These are phyloP conservation scores for Conus ventricosus DNA, from an alignment of 1,140 invertebrate species.

Conservation along the genomic window DNA sequence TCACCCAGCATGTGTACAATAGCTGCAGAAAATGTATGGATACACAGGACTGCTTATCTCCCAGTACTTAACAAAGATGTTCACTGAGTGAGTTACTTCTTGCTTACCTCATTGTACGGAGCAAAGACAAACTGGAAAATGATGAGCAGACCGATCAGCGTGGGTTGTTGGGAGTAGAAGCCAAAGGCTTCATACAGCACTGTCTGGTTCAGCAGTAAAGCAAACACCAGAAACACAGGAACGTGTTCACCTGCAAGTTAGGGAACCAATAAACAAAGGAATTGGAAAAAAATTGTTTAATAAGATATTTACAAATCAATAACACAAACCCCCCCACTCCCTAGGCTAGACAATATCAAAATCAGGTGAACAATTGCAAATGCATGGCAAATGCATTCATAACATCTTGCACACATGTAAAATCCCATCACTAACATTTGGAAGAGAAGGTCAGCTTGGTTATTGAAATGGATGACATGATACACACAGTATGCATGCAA, in stretches of 20 bases:
- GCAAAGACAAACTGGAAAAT: slow-evolving; percentile 94
- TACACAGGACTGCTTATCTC: not conserved
- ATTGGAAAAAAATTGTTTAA: no score
- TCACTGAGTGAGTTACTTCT: not conserved
- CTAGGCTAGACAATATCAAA: no score
- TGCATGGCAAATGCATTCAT: no score
- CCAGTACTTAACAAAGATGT: not conserved
- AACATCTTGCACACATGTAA: no score
- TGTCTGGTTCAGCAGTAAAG: slow-evolving; percentile 86
- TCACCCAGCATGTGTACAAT: not conserved
- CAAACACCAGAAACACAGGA: slow-evolving; percentile 93
- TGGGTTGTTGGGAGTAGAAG: slow-evolving; percentile 89
- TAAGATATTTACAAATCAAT: no score
- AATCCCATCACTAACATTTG: no score
- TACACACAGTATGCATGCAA: no score
- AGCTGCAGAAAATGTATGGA: not conserved
- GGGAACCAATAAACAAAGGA: not conserved
- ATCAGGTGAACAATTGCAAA: no score
- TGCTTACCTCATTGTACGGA: slow-evolving; percentile 89
- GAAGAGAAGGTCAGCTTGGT: no score
- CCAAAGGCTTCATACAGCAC: slow-evolving; percentile 88
- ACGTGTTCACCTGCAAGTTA: slow-evolving; percentile 80
- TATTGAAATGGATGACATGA: no score
- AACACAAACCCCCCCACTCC: no score
- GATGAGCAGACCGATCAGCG: slow-evolving; percentile 93